Evolutionary conservation across 1,140 invertebrate genomes (phyloP).

Genomic region (Tyrophagus putrescentiae): DNA sequence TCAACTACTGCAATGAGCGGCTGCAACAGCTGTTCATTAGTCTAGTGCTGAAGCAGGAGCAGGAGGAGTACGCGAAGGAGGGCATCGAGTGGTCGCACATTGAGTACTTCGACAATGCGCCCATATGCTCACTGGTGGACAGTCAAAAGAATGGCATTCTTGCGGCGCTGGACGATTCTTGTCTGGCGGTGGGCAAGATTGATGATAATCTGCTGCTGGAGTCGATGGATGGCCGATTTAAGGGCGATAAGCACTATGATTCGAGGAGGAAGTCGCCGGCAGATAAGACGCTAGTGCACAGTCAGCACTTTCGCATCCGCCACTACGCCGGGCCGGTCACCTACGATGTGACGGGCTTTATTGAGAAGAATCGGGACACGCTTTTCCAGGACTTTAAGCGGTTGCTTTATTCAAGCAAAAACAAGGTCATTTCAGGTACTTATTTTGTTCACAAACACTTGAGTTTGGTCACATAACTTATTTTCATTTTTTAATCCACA

Average conservation of each 20-base stretch:
- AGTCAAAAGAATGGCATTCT: conserved; percentile 59
- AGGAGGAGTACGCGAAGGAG: conserved; percentile 66
- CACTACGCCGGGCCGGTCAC: conserved; percentile 59
- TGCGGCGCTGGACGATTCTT: conserved; percentile 60
- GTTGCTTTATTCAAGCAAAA: conserved; percentile 25
- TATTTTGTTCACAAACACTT: not conserved
- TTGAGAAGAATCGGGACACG: conserved; percentile 87
- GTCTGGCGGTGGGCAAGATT: conserved; percentile 68
- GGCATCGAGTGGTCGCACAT: conserved; percentile 51
- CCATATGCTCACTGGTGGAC: conserved; percentile 33
- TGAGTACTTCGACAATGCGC: conserved; percentile 39
- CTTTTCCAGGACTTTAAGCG: conserved; percentile 54
- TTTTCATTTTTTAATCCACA: conserved; percentile 32
- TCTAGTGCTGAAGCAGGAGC: conserved; percentile 55
- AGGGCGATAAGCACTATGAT: conserved; percentile 25
- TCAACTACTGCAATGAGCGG: conserved; percentile 82
- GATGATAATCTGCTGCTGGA: conserved; percentile 65
- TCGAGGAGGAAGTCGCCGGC: conserved; percentile 5
- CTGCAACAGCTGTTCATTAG: conserved; percentile 58
- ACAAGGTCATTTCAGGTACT: conserved; percentile 25
- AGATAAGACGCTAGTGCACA: conserved; percentile 20
- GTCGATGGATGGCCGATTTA: conserved; percentile 45
- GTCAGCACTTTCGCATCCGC: conserved; percentile 39
- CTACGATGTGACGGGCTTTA: conserved; percentile 66
- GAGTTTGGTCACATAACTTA: too few species aligned